These are phyloP conservation scores for Hemicentrotus pulcherrimus DNA, from an alignment of 35 echinoderm and acorn worm genomes.

Conservation along the genomic window DNA sequence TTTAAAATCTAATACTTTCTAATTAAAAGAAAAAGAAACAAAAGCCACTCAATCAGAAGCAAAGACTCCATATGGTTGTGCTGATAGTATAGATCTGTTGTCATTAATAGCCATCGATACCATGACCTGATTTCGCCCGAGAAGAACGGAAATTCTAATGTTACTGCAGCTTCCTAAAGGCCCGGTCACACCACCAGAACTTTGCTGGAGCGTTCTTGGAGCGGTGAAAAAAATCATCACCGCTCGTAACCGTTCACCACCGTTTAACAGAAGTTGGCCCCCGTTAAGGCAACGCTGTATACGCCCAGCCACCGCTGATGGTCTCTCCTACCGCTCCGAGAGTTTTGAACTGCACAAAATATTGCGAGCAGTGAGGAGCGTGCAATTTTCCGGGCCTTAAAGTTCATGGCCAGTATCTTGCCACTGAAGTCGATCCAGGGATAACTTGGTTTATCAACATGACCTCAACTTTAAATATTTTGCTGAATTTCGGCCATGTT, in stretches of 20 bases:
- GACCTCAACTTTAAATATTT: too few relatives aligned
- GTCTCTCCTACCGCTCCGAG: slow-evolving; percentile 35
- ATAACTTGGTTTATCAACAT: neutral
- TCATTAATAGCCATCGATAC: neutral
- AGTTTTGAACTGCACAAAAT: slow-evolving; percentile 27
- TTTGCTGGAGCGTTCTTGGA: neutral
- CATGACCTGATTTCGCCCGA: neutral
- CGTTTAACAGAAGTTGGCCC: slow-evolving; percentile 34
- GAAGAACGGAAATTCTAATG: neutral
- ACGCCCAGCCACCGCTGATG: neutral
- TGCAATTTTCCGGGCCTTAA: slow-evolving; percentile 7
- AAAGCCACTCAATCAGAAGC: too few relatives aligned
- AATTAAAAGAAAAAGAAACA: too few relatives aligned
- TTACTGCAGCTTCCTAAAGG: neutral
- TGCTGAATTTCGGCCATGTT: neutral
- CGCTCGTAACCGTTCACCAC: slow-evolving; percentile 36
- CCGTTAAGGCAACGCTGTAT: slow-evolving; percentile 40
- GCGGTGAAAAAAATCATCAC: slow-evolving; percentile 29
- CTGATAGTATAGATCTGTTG: neutral
- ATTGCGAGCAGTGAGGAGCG: slow-evolving; percentile 40
- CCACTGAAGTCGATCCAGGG: neutral
- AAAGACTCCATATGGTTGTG: neutral
- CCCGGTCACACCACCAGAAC: neutral
- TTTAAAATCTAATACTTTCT: too few relatives aligned
- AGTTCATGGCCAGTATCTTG: neutral